Conservation (phyloP, 2,797 vertebrate genomes). For the Eidolon dupreanum region DNA sequence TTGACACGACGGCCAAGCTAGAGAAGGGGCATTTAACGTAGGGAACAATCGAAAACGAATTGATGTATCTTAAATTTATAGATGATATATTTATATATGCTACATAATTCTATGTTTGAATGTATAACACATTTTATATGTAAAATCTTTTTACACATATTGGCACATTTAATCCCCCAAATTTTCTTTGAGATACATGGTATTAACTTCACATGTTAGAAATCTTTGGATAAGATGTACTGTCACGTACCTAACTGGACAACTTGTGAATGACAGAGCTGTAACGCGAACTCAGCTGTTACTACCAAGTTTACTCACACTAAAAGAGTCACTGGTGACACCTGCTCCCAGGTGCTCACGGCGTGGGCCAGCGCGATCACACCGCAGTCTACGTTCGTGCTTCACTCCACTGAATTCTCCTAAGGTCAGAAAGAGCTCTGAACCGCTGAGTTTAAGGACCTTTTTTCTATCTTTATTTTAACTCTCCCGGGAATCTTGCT, state of each 20-base stretch:
- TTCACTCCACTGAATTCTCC: background rate
- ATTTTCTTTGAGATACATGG: background rate
- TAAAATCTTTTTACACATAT: background rate
- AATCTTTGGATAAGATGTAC: background rate
- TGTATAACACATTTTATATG: background rate
- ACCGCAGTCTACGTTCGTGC: background rate
- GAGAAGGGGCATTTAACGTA: background rate
- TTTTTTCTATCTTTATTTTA: background rate
- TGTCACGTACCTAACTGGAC: background rate
- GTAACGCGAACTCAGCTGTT: background rate
- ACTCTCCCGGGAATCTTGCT: background rate
- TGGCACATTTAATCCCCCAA: background rate
- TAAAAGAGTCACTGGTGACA: background rate
- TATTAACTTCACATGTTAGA: background rate
- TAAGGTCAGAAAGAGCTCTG: background rate
- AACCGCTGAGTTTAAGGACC: background rate
- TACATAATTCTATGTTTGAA: background rate
- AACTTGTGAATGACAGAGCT: background rate
- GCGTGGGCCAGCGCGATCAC: fast-evolving
- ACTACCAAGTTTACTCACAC: background rate
- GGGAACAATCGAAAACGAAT: background rate
- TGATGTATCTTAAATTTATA: background rate
- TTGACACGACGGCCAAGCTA: background rate
- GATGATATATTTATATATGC: background rate
- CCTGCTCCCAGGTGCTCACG: background rate